Percentiles rank a stretch among this genome's conserved stretches.
These are phyloP conservation scores for Phyllopteryx taeniolatus DNA, from an alignment of 2,113 vertebrate genomes.

Conservation along the genomic window DNA sequence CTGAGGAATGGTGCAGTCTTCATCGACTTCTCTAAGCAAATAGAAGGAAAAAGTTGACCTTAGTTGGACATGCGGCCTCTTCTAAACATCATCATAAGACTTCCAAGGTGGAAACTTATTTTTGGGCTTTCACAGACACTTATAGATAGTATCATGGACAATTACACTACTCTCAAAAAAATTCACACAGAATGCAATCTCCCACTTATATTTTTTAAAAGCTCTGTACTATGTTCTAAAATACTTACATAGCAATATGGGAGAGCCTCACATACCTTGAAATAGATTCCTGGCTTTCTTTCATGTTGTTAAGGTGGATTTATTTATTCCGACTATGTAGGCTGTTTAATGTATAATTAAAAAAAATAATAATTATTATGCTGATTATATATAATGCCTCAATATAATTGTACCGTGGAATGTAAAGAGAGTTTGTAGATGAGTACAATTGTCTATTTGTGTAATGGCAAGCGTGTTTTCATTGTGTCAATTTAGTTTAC, in stretches of 20 bases:
- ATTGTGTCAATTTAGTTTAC: background rate
- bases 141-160: no score
- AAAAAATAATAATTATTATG: background rate
- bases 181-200: background rate
- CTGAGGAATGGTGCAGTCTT: slow-evolving; percentile 31
- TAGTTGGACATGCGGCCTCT: background rate
- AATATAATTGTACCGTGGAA: background rate
- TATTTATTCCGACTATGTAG: no score
- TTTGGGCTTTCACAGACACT: background rate
- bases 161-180: no score
- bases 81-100: background rate
- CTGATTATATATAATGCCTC: background rate
- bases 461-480: background rate
- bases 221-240: background rate
- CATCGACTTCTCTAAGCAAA: background rate
- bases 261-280: background rate
- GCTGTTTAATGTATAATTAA: no score
- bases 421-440: background rate
- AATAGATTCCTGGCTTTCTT: background rate
- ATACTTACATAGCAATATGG: background rate
- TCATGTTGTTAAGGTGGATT: background rate
- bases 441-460: background rate
- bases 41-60: background rate
- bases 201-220: background rate
- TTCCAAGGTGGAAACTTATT: background rate